phyloP scores from a whole-genome alignment of 2,113 vertebrate genomes.

The Holacanthus passer region DNA sequence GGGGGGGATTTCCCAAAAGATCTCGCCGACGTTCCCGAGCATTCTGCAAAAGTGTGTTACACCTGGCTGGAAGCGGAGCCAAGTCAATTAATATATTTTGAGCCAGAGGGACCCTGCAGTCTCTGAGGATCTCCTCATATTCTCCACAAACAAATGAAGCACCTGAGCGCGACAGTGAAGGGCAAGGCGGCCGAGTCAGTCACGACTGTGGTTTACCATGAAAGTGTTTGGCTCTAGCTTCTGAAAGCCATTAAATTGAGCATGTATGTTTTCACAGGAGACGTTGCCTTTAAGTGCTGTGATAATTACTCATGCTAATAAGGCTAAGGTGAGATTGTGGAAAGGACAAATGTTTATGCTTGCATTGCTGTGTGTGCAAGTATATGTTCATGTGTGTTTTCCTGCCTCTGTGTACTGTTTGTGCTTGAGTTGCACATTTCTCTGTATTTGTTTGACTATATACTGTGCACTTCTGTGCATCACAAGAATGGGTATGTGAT shows the following conservation, averaged over 20 bases:
- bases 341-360: neutral
- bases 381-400: neutral
- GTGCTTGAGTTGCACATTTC: slow-evolving; percentile 11
- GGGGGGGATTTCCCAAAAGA: slow-evolving; percentile 57
- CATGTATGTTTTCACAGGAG: neutral
- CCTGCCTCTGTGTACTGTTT: slow-evolving; percentile 1
- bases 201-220: slow-evolving; percentile 20
- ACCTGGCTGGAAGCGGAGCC: slow-evolving; percentile 60
- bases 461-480: slow-evolving; percentile 15
- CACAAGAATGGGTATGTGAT: slow-evolving; percentile 17
- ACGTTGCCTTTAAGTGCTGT: neutral
- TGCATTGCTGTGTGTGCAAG: neutral
- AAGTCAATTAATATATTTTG: slow-evolving; percentile 71
- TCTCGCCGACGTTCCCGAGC: slow-evolving; percentile 21
- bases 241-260: neutral
- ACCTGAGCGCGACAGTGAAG: slow-evolving; percentile 51
- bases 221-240: slow-evolving; percentile 16
- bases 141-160: slow-evolving; percentile 67
- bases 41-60: slow-evolving; percentile 54
- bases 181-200: slow-evolving; percentile 28
- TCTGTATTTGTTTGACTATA: neutral
- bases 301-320: neutral
- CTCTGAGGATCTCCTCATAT: slow-evolving; percentile 54
- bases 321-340: neutral
- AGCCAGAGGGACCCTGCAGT: slow-evolving; percentile 43